Percentiles rank a stretch among this genome's conserved stretches.
phyloP scores from a whole-genome alignment of 1,140 invertebrate genomes.

The Drosophila santomea region DNA sequence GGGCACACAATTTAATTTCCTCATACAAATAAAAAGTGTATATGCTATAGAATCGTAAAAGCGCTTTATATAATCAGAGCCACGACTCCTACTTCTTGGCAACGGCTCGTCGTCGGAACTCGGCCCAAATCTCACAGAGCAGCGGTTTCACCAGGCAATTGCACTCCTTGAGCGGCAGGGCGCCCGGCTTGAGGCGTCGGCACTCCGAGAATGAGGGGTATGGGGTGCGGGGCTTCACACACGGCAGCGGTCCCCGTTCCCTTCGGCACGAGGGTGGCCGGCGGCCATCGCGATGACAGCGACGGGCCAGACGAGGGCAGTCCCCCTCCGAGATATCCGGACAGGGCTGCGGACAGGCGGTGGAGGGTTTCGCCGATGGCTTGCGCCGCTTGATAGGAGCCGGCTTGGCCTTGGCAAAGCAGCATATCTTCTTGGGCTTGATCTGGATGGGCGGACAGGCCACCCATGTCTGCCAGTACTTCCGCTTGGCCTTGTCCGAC shows the following conservation, averaged over 20 bases:
- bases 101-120: constrained; percentile 21
- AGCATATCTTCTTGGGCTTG: constrained; percentile 69
- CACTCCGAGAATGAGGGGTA: constrained; percentile 67
- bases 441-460: constrained; percentile 61
- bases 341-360: constrained; percentile 39
- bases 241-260: neutral
- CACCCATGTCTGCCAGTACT: constrained; percentile 80
- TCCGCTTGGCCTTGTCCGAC: constrained; percentile 71
- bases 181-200: neutral
- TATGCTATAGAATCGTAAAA: neutral
- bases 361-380: constrained; percentile 24
- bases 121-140: constrained; percentile 60
- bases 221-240: constrained; percentile 55
- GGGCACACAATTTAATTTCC: neutral
- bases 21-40: neutral
- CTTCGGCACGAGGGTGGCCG: constrained; percentile 33
- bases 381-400: constrained; percentile 55
- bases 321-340: accelerated
- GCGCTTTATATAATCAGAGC: neutral
- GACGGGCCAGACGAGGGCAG: constrained; percentile 33
- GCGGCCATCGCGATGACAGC: constrained; percentile 51
- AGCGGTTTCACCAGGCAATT: constrained; percentile 39
- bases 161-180: constrained; percentile 42
- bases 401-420: constrained; percentile 24
- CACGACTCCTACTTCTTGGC: constrained; percentile 3